Conservation (phyloP, 1,140 invertebrate genomes). For the Psix sp. region DNA sequence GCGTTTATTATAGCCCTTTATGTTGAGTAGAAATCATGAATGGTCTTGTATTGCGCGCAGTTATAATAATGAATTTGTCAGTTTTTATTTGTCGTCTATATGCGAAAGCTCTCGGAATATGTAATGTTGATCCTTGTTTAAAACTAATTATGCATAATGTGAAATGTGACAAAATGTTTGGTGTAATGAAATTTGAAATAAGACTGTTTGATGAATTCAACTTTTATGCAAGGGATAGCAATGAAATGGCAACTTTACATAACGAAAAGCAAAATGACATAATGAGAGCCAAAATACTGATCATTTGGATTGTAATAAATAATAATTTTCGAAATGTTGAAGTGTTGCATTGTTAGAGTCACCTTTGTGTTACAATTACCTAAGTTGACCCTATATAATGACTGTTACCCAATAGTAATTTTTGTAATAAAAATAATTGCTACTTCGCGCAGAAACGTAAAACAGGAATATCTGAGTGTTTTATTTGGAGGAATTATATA, state of each 20-base stretch:
- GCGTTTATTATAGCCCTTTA: constrained; percentile 30
- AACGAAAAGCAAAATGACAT: too few relatives aligned
- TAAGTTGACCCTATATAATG: constrained; percentile 34
- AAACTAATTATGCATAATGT: constrained; percentile 39
- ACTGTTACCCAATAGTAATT: constrained; percentile 45
- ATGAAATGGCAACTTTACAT: too few relatives aligned
- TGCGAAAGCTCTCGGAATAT: constrained; percentile 37
- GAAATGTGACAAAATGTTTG: constrained; percentile 10
- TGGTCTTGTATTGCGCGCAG: constrained; percentile 12
- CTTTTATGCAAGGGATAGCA: too few relatives aligned
- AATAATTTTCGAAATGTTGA: neutral
- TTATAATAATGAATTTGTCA: constrained; percentile 42
- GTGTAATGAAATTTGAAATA: neutral
- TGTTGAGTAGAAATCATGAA: too few relatives aligned
- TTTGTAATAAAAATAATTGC: constrained; percentile 48
- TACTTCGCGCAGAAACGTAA: constrained; percentile 31
- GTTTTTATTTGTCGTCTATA: constrained; percentile 35
- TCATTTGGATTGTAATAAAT: too few relatives aligned
- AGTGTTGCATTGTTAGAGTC: constrained; percentile 1
- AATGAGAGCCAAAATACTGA: too few relatives aligned
- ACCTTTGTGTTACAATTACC: neutral
- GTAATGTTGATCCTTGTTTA: constrained; percentile 30
- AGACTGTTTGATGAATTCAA: too few relatives aligned
- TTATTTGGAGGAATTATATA: constrained; percentile 46
- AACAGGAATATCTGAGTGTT: constrained; percentile 35